Percentiles rank a stretch among this genome's conserved stretches.
These are phyloP conservation scores for Pogonognathellus flavescens DNA, from an alignment of 1,140 invertebrate species.

Conservation along the genomic window DNA sequence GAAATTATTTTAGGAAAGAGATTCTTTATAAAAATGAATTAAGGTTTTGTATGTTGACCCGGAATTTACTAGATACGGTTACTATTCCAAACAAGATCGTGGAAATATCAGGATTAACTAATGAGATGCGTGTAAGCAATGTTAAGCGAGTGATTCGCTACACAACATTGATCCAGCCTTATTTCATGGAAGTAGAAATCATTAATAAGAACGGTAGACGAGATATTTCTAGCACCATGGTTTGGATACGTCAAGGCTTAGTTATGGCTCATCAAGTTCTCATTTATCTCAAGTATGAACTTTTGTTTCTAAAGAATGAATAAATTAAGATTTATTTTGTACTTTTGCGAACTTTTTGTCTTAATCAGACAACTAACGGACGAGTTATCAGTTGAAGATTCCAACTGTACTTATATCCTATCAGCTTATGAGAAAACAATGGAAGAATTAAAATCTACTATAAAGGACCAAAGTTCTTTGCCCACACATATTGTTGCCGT, in stretches of 20 bases:
- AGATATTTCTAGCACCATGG: conserved; percentile 53
- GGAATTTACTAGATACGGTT: neutral
- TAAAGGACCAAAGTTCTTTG: conserved; percentile 11
- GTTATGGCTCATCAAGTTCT: conserved; percentile 60
- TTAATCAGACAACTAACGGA: conserved; percentile 49
- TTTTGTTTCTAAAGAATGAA: neutral
- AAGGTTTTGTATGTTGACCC: neutral
- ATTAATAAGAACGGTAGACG: conserved; percentile 39
- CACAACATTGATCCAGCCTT: conserved; percentile 43
- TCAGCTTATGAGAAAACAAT: conserved; percentile 9
- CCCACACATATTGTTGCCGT: conserved; percentile 44
- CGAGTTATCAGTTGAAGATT: conserved; percentile 37
- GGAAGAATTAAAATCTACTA: conserved; percentile 38
- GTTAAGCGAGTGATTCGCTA: conserved; percentile 52
- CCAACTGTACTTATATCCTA: neutral
- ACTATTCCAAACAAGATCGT: neutral
- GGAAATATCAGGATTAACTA: neutral
- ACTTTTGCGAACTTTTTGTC: neutral
- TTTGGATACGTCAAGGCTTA: conserved; percentile 54
- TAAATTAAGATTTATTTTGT: neutral
- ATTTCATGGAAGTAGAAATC: conserved; percentile 49
- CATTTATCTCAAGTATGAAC: conserved; percentile 59
- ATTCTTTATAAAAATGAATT: too few species aligned
- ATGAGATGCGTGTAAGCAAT: conserved; percentile 8
- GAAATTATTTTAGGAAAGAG: too few species aligned